Base-by-base conservation (phyloP, 2,888 invertebrate genomes). In the Linnaemya tessellans region DNA sequence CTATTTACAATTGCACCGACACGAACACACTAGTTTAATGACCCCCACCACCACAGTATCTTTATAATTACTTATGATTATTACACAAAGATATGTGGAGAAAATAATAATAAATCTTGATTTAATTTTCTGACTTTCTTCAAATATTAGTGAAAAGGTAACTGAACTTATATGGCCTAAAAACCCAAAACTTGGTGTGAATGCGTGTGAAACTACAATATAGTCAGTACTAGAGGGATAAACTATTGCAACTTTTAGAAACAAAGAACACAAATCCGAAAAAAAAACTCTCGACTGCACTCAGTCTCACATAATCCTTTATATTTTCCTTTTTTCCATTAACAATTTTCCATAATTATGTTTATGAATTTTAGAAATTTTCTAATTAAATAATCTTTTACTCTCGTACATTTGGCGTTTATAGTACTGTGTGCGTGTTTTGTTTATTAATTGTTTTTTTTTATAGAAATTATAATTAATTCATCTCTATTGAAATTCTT, bases 151-250 rank as follows among this genome's bases (percentile, higher is more conserved):
- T 74, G 73, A 71, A 73, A 85, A 85, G 79, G 85, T 85, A 85
- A 85, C 38, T 82, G 82, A 85, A 82, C 85, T 82, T 75, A 67
- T 71, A 75, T 82, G 75, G 82, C 85, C 82, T 82, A 82, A 82
- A 85, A 82, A 79, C 20, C 20, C 56, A 25, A 74, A 74, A 65
- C 9, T 49, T 9, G 4, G n/a, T 67, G n/a, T 67, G 49, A 46
- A 67, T 58, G 74, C 25, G 54, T 75, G n/a, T 58, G 74, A 13
- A 18, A 62, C n/a, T 11, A 41, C 41, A 51, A n/a, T 13, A 41
- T 64, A 15, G 51, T 30, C 41, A 30, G 18, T 56, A 54, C 5
- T 43, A 25, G 64, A 68, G 25, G 68, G 70, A 35, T 54, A 71
- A 80, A 38, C 51, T 75, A 51, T 30, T 68, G 51, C 41, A 73